phyloP scores from a whole-genome alignment of 2,797 vertebrate species.

The Muraenolepis orangiensis region DNA sequence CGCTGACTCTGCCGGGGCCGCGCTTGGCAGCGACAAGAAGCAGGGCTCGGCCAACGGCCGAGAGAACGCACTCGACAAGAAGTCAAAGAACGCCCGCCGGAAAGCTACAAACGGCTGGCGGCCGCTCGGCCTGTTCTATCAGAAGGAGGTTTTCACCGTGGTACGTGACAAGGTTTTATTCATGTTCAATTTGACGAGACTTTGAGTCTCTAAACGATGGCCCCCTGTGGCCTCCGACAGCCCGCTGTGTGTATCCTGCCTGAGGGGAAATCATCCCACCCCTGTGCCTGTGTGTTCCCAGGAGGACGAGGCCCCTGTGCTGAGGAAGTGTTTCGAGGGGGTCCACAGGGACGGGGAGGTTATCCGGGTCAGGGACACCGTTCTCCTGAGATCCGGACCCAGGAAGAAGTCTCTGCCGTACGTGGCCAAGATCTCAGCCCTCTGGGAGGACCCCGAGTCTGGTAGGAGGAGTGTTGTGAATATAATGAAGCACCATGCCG shows the following conservation, averaged over 20 bases:
- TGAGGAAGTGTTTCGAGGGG: slow-evolving; percentile 92
- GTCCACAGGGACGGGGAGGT: slow-evolving; percentile 90
- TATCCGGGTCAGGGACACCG: slow-evolving; percentile 92
- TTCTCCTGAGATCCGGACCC: slow-evolving; percentile 93
- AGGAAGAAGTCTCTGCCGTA: slow-evolving; percentile 96
- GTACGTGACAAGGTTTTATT: slow-evolving; percentile 72
- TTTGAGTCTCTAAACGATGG: not conserved
- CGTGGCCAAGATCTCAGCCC: slow-evolving; percentile 94
- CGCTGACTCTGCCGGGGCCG: slow-evolving; percentile 71
- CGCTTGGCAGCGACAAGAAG: slow-evolving; percentile 84
- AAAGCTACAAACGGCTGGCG: slow-evolving; percentile 94
- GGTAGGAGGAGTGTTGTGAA: slow-evolving; percentile 66
- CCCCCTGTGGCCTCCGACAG: not conserved
- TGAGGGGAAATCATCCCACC: not conserved
- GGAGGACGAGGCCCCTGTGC: slow-evolving; percentile 87
- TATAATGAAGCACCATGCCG: not conserved
- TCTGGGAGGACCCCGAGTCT: slow-evolving; percentile 97
- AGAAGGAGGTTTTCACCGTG: slow-evolving; percentile 95
- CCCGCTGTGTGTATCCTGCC: too few species aligned
- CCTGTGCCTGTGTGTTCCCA: slow-evolving; percentile 47
- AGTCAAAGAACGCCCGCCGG: slow-evolving; percentile 81
- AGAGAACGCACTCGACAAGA: slow-evolving; percentile 80
- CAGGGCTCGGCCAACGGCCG: slow-evolving; percentile 75
- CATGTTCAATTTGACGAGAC: too few species aligned
- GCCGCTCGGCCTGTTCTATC: slow-evolving; percentile 85